A percentile compares a stretch with the other conserved stretches of the same genome.
These are phyloP conservation scores for Meta bourneti DNA, from an alignment of 2,888 invertebrate genomes.

Conservation along the genomic window DNA sequence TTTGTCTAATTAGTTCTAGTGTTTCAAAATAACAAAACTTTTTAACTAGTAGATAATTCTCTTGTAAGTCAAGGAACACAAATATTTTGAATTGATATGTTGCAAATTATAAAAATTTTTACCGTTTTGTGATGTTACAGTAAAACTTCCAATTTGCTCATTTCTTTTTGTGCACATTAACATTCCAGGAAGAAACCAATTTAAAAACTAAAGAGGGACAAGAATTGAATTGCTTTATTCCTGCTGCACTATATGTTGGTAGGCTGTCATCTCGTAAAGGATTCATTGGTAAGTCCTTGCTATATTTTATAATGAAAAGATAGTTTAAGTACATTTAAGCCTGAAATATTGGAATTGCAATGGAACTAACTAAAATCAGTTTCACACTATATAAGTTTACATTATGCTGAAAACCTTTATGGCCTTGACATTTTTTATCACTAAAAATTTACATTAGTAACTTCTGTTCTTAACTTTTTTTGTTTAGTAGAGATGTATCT, in stretches of 20 bases:
- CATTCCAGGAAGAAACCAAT: conserved; percentile 16
- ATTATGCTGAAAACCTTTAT: neutral
- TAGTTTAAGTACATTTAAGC: neutral
- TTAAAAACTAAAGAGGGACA: conserved; percentile 52
- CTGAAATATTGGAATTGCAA: no score
- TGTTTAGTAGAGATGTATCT: no score
- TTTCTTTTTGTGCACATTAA: neutral
- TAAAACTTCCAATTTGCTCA: neutral
- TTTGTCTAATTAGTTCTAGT: no score
- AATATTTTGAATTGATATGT: neutral
- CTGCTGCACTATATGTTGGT: conserved; percentile 58
- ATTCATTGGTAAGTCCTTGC: conserved; percentile 52
- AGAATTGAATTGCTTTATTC: conserved; percentile 54
- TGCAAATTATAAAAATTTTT: neutral
- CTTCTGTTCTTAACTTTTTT: no score
- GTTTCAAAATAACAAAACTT: no score
- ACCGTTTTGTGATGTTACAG: neutral
- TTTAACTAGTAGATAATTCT: no score
- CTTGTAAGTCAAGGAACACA: neutral
- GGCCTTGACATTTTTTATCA: neutral
- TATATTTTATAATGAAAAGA: neutral
- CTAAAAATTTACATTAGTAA: no score
- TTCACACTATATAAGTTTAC: neutral
- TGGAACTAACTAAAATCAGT: neutral
- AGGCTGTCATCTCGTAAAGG: conserved; percentile 27